Evolutionary conservation across 2,888 invertebrate species (phyloP), one percentile per base, ranked within the genome.

Genomic region (Macaria liturata): DNA sequence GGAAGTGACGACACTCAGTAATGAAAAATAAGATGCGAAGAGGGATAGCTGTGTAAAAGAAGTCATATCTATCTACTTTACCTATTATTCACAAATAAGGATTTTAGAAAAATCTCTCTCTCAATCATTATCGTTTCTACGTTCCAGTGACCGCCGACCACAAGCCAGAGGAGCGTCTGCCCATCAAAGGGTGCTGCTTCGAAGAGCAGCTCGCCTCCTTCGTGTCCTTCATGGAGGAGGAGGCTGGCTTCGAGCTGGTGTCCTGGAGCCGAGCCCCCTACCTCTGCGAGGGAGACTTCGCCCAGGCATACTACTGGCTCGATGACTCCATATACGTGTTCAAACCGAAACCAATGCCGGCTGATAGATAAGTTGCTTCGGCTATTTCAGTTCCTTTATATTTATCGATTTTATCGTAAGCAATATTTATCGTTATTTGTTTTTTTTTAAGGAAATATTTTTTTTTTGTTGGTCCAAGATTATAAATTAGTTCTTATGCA

Each of bases 241-340:
- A 93, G 62, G 96, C 96, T 0, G 97, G 97, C 3, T 97, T 97
- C 82, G 93, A 94, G 57, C 93, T 99, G 44, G 93, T 95, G 48
- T 93, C 94, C 4, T 99, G 98, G 97, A 95, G 97, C 8, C 94
- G 97, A 72, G 94, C 98, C 45, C 99, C 99, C 0, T 99, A 99
- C 83, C 93, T 99, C 43, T 99, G 99, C 86, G 99, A 99, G 87
- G 99, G 99, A 0, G 99, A 99, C 85, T 93, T 98, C 67, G 94
- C 95, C 48, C 97, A 97, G 83, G 95, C 97, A 0, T 97, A 96
- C 88, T 98, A 98, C 87, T 97, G 97, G 95, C 93, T 98, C 49
- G 95, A 97, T 71, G 98, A 98, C 88, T 96, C 96, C 32, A 93
- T 98, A n/a, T 97, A 98, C 80, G 94, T 98, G 45, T 92, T 97